phyloP scores from a whole-genome alignment of 2,888 invertebrate species.

The Idaea straminata region DNA sequence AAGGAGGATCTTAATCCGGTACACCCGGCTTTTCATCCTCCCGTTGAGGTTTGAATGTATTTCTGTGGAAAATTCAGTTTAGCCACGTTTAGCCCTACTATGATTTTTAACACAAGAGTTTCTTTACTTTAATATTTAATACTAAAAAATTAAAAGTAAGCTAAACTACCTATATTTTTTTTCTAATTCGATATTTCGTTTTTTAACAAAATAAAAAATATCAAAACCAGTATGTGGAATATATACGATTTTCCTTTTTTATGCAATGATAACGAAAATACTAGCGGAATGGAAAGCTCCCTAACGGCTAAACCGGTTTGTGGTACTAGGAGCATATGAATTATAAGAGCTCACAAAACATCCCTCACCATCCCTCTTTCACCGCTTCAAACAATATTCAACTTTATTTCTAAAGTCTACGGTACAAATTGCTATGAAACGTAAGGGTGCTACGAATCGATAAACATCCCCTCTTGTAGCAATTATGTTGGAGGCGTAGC shows the following conservation, averaged over 20 bases:
- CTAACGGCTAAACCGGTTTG: background rate
- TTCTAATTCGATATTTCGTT: too few species aligned
- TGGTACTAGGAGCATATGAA: constrained; percentile 23
- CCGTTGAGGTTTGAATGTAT: background rate
- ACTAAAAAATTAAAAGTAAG: too few species aligned
- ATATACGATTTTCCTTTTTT: background rate
- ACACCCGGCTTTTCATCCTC: constrained; percentile 16
- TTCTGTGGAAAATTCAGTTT: background rate
- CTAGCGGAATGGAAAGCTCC: background rate
- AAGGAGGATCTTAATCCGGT: constrained; percentile 52
- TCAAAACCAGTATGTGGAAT: too few species aligned
- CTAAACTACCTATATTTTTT: too few species aligned
- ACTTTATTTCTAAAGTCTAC: constrained; percentile 8
- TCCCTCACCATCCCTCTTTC: constrained; percentile 16
- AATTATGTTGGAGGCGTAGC: constrained; percentile 15
- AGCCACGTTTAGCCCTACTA: background rate
- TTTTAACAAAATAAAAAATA: too few species aligned
- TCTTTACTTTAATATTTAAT: background rate
- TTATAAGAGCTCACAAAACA: constrained; percentile 8
- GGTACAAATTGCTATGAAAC: constrained; percentile 21
- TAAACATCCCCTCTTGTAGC: constrained; percentile 26
- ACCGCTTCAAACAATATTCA: constrained; percentile 16
- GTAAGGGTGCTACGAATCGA: constrained; percentile 44
- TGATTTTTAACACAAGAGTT: background rate
- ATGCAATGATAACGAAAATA: background rate